Conservation (phyloP, 2,888 invertebrate genomes). For the Xestoiulus laeticollis region DNA sequence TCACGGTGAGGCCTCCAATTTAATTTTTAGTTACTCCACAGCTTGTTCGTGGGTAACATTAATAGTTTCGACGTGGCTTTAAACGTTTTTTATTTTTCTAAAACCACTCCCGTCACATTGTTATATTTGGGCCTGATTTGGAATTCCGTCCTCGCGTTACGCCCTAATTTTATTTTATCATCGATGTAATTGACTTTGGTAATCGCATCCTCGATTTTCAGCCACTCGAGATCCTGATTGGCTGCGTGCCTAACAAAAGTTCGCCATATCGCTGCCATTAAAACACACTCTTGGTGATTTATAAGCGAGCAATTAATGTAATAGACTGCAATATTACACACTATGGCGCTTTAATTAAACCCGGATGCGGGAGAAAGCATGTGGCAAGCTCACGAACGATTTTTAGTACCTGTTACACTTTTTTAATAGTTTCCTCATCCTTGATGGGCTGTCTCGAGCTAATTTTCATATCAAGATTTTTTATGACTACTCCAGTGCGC, state of each 20-base stretch:
- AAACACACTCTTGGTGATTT: constrained; percentile 23
- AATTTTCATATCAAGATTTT: constrained; percentile 31
- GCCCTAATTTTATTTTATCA: constrained; percentile 22
- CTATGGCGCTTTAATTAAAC: constrained; percentile 19
- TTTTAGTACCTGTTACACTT: constrained; percentile 43
- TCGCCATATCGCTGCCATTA: background rate
- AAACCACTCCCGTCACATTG: background rate
- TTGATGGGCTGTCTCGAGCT: constrained; percentile 25
- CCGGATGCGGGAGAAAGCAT: background rate
- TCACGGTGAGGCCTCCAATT: background rate
- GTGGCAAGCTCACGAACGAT: background rate
- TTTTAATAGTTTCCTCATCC: constrained; percentile 29
- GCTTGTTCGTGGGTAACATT: constrained; percentile 20
- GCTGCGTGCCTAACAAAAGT: background rate
- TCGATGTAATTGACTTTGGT: constrained; percentile 43
- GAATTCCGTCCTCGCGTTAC: constrained; percentile 30
- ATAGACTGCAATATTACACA: constrained; percentile 38
- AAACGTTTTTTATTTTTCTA: background rate
- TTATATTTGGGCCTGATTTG: constrained; percentile 9
- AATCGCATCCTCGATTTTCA: constrained; percentile 10
- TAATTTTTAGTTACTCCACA: background rate
- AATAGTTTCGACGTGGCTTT: constrained; percentile 5
- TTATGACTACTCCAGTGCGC: background rate
- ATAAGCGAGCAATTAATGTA: constrained; percentile 34
- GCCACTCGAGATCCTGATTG: constrained; percentile 4